Base-by-base conservation (phyloP, 2,888 invertebrate genomes). In the Ferrisia virgata region DNA sequence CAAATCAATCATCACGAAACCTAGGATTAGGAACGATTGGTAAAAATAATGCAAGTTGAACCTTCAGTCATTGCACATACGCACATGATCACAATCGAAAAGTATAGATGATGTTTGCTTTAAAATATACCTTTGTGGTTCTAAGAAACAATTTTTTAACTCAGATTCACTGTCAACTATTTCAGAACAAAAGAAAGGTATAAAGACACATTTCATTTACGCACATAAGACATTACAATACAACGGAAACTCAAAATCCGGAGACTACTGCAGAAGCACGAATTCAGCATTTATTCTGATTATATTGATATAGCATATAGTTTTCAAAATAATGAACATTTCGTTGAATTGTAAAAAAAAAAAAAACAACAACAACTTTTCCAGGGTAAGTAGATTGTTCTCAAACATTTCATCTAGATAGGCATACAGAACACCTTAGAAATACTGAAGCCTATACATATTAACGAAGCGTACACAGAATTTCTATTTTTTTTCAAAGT, bases 41-140 rank as follows among this genome's bases (percentile, higher is more conserved):
- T n/a, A n/a, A 64, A 64, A 64, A 64, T 64, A 28, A 64, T 64
- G 15, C 64, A 64, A 64, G 64, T 64, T 64, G 28, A 64, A 64
- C 15, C 31, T 3, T 31, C 25, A 28, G 25, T 64, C 64, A 64
- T 28, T 64, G 28, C 64, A 31, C 64, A 9, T 28, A 64, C 64
- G n/a, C 4, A 6, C 36, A 36, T 8, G 36, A 2, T 47, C n/a
- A n/a, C 8, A n/a, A 47, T 47, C n/a, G 18, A 47, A 18, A 18
- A n/a, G n/a, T n/a, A n/a, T n/a, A n/a, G n/a, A n/a, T n/a, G n/a
- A n/a, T n/a, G n/a, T n/a, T n/a, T n/a, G n/a, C n/a, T n/a, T n/a
- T n/a, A n/a, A n/a, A n/a, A n/a, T n/a, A n/a, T n/a, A n/a, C n/a
- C n/a, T n/a, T n/a, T n/a, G n/a, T n/a, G n/a, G n/a, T n/a, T n/a